Base-by-base conservation (phyloP, 2,797 vertebrate genomes). In the Vespertilio murinus region DNA sequence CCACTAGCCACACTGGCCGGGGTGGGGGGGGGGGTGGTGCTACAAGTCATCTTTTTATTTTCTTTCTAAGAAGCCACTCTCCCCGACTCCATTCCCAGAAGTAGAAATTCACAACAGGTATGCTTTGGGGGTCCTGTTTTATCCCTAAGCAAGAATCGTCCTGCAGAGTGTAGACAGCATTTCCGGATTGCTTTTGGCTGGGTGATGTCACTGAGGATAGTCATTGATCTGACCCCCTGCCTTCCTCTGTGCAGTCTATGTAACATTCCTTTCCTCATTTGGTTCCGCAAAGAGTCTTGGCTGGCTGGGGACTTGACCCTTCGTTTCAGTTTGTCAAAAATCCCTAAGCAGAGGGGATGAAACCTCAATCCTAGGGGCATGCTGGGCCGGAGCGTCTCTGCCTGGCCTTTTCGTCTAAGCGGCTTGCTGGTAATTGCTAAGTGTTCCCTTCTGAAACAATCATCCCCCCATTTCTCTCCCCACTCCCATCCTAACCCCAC, bases 401-500 rank as follows among this genome's bases (percentile, higher is more conserved):
- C 54, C 81, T 93, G 86, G 91, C 74, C 84, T 97, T 95, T 96
- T 94, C 94, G 91, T 96, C 95, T 79, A 70, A 49, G 61, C 93
- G 77, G 93, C 71, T 95, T 94, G 95, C 74, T 11, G 30, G 69
- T 96, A 95, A 98, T 95, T 95, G 95, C 90, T 45, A 94, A 93
- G 90, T 83, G 93, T 94, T 90, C 90, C 94, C 94, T 96, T 69
- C 92, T 91, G 85, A 92, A 95, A 96, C 93, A 97, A 97, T 97
- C 94, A 97, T 97, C 40, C 86, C 80, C 30, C 75, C 71, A 81
- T 91, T 94, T 91, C 52, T 91, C 61, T 93, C 78, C 92, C 74
- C 35, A 71, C 30, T 77, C 80, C 82, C 83, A 79, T 11, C 33
- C 12, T 33, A 33, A 49, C 18, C 23, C 49, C 95, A n/a, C n/a